Evolutionary conservation across 2,113 vertebrate genomes (phyloP).

Genomic region (Raphicerus campestris): DNA sequence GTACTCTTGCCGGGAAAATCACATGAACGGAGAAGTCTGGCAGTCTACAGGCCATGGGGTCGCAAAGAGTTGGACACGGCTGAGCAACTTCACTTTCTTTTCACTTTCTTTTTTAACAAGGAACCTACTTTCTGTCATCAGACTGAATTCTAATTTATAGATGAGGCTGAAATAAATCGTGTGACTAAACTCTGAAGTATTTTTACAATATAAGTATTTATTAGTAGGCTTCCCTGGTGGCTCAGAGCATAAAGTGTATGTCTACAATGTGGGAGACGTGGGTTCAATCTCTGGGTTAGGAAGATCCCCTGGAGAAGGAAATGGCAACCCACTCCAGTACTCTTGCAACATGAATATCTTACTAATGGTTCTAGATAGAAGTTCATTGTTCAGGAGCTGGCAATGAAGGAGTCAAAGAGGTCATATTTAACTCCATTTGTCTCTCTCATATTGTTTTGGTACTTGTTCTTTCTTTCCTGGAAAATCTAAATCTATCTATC

Average conservation of each 20-base stretch:
- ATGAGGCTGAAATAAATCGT: neutral
- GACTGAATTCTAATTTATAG: neutral
- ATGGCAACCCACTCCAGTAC: too few species aligned
- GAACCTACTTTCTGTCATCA: neutral
- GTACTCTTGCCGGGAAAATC: neutral
- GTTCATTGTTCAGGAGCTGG: neutral
- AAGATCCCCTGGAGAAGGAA: too few species aligned
- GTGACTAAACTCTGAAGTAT: neutral
- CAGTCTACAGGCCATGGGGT: neutral
- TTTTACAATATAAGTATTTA: neutral
- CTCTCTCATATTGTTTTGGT: neutral
- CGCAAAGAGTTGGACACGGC: fast-evolving
- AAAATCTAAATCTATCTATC: neutral
- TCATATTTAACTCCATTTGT: neutral
- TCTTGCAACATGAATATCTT: neutral
- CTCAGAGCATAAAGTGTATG: too few species aligned
- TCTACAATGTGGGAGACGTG: fast-evolving
- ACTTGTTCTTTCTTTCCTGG: neutral
- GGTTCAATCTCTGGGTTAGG: too few species aligned
- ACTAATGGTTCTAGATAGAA: neutral
- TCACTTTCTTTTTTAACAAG: neutral
- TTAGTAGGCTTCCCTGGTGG: neutral
- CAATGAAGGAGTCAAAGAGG: neutral
- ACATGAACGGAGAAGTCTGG: neutral
- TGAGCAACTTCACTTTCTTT: neutral